phyloP scores from a whole-genome alignment of 1,140 invertebrate genomes.

The Dreissena rostriformis region DNA sequence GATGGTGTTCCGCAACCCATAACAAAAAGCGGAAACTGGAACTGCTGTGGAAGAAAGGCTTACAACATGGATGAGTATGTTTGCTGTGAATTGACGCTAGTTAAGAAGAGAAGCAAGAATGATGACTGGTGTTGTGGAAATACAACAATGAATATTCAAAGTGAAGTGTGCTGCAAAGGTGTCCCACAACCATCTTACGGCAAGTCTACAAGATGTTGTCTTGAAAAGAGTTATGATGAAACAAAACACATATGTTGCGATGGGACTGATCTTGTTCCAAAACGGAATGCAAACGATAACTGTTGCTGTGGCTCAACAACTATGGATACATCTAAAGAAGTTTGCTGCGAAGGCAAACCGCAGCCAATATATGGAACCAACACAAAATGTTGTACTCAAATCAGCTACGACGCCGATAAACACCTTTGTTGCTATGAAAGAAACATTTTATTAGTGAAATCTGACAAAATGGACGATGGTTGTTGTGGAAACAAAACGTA shows the following conservation, averaged over 20 bases:
- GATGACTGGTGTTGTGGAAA: conserved; percentile 56
- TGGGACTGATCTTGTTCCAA: conserved; percentile 24
- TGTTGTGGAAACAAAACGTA: conserved; percentile 49
- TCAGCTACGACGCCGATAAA: conserved; percentile 49
- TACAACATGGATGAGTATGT: conserved; percentile 36
- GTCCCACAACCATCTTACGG: conserved; percentile 15
- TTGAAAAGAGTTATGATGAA: conserved; percentile 30
- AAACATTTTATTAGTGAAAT: conserved; percentile 26
- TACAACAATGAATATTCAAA: conserved; percentile 47
- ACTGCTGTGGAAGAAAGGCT: conserved; percentile 44
- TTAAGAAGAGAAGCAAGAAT: conserved; percentile 23
- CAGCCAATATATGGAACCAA: conserved; percentile 30
- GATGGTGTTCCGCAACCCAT: conserved; percentile 41
- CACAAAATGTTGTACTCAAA: conserved; percentile 43
- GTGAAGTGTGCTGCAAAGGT: conserved; percentile 48
- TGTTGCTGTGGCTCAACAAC: conserved; percentile 55
- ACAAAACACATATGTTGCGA: conserved; percentile 48
- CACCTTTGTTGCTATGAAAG: conserved; percentile 43
- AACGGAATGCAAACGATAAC: conserved; percentile 44
- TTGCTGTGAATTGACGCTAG: conserved; percentile 32
- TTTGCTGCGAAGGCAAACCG: conserved; percentile 53
- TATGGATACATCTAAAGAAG: conserved; percentile 49
- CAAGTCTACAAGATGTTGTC: conserved; percentile 43
- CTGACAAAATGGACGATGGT: conserved; percentile 19
- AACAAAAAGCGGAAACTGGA: conserved; percentile 15